phyloP scores from a whole-genome alignment of 2,797 vertebrate species.

The Notamacropus eugenii region DNA sequence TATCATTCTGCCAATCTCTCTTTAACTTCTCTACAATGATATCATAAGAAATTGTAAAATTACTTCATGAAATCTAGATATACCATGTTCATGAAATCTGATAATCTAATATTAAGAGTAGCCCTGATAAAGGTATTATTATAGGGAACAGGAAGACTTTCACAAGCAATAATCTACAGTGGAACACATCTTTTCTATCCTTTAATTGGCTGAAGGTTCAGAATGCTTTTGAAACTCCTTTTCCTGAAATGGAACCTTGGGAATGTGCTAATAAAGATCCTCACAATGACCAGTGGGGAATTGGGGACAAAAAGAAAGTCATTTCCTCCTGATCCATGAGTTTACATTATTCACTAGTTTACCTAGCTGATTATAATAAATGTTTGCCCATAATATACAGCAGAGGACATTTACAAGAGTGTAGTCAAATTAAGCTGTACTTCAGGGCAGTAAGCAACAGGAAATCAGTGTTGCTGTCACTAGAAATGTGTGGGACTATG shows the following conservation, averaged over 20 bases:
- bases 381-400: neutral
- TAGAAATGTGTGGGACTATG: slow-evolving; percentile 51
- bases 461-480: slow-evolving; percentile 10
- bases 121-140: neutral
- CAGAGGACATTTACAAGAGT: slow-evolving; percentile 6
- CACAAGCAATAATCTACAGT: neutral
- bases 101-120: neutral
- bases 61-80: neutral
- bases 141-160: neutral
- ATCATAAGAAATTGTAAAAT: neutral
- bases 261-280: slow-evolving; percentile 10
- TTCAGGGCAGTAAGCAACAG: slow-evolving; percentile 23
- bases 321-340: slow-evolving; percentile 40
- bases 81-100: neutral
- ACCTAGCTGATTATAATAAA: slow-evolving; percentile 56
- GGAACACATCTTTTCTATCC: neutral
- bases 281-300: neutral
- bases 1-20: neutral
- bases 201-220: slow-evolving; percentile 8
- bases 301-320: neutral
- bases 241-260: neutral
- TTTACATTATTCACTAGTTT: slow-evolving; percentile 33
- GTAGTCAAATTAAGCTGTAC: slow-evolving; percentile 30
- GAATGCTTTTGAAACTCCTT: neutral
- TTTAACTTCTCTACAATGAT: neutral